Conservation (phyloP, 64 coral and sea anemone genomes). For the Actinia tenebrosa region DNA sequence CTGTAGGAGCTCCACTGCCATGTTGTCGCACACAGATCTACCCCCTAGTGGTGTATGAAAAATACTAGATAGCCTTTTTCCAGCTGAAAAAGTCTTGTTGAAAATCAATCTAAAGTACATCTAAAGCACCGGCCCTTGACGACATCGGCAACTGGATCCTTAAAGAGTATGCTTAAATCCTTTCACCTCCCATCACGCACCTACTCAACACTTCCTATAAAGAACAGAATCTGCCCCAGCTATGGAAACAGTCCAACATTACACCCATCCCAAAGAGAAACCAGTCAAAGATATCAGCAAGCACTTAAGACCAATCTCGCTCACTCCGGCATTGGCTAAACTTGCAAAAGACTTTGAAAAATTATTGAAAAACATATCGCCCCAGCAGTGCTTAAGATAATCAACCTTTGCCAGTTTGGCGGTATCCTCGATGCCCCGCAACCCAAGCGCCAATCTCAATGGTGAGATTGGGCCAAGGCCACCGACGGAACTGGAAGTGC, state of each 20-base stretch:
- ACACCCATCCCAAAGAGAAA: constrained; percentile 6
- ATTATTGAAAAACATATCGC: background rate
- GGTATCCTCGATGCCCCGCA: background rate
- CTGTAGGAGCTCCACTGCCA: too few species aligned
- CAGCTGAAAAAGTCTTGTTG: too few species aligned
- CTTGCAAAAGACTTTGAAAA: background rate
- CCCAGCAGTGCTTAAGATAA: background rate
- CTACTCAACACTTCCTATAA: background rate
- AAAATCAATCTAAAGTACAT: too few species aligned
- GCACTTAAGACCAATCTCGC: constrained; percentile 3
- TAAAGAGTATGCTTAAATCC: background rate
- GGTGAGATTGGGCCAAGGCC: background rate
- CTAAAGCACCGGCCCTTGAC: background rate
- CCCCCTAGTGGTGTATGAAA: too few species aligned
- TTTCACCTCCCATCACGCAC: background rate
- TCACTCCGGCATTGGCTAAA: background rate
- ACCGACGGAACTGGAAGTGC: constrained; percentile 1
- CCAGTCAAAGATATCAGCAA: background rate
- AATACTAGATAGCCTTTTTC: too few species aligned
- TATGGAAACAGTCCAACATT: background rate
- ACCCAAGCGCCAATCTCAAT: background rate
- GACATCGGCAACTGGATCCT: background rate
- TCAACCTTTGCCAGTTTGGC: background rate
- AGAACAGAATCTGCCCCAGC: background rate
- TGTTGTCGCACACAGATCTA: too few species aligned